Conservation (phyloP, 1,140 invertebrate genomes). For the Heliconius eleuchia region DNA sequence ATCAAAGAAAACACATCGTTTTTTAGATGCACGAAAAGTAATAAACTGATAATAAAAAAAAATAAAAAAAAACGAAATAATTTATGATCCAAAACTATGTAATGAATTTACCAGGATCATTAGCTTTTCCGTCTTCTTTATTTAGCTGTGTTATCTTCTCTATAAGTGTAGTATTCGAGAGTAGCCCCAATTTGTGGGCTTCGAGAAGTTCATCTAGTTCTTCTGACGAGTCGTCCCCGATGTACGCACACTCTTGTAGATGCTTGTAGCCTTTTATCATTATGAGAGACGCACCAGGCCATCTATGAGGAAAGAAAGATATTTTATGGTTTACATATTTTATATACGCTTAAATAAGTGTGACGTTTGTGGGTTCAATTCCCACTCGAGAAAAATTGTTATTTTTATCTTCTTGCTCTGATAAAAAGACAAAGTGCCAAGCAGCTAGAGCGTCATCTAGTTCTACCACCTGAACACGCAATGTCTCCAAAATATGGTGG, state of each 20-base stretch:
- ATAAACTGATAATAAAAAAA: neutral
- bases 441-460: too few relatives aligned
- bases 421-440: too few relatives aligned
- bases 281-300: slow-evolving; percentile 88
- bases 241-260: slow-evolving; percentile 89
- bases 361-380: too few relatives aligned
- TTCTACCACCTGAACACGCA: too few relatives aligned
- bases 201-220: slow-evolving; percentile 85
- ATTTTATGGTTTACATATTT: neutral
- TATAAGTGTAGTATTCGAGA: slow-evolving; percentile 54
- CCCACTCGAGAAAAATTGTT: too few relatives aligned
- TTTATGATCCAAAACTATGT: too few relatives aligned
- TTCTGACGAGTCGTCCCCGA: slow-evolving; percentile 89
- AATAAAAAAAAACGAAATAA: neutral
- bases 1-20: too few relatives aligned
- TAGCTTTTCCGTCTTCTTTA: slow-evolving; percentile 63
- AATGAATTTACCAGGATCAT: slow-evolving; percentile 64
- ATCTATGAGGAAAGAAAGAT: slow-evolving; percentile 73
- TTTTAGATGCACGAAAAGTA: too few relatives aligned
- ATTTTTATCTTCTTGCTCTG: too few relatives aligned
- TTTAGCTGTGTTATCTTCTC: slow-evolving; percentile 61
- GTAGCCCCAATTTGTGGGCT: slow-evolving; percentile 64
- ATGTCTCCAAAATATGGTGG: too few relatives aligned
- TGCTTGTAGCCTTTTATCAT: slow-evolving; percentile 89
- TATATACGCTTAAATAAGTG: too few relatives aligned